Conservation (phyloP, 2,113 vertebrate species). For the Barnardius zonarius region DNA sequence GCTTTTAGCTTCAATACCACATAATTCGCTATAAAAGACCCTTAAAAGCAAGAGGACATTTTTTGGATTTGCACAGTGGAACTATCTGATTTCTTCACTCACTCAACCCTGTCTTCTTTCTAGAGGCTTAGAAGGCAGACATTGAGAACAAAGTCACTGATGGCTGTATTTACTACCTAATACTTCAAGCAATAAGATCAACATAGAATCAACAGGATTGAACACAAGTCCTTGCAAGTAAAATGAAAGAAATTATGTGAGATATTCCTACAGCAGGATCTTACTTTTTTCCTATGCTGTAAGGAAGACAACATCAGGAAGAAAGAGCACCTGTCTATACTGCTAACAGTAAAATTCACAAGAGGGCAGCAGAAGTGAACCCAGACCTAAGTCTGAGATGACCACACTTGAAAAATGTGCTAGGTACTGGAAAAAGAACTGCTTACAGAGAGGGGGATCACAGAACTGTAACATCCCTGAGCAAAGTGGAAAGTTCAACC, state of each 20-base stretch:
- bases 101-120: background rate
- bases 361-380: background rate
- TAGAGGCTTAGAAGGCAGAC: background rate
- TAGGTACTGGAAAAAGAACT: background rate
- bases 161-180: background rate
- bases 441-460: background rate
- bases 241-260: background rate
- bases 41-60: background rate
- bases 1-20: background rate
- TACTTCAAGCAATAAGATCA: background rate
- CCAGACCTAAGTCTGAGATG: background rate
- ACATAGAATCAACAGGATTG: background rate
- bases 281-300: background rate
- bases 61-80: background rate
- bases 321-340: background rate
- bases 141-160: background rate
- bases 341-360: background rate
- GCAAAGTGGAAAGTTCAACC: background rate
- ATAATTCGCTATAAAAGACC: background rate
- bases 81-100: background rate
- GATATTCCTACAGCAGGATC: background rate
- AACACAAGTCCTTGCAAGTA: background rate
- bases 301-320: background rate
- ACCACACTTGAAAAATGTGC: background rate
- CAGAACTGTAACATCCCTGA: background rate